Conservation (phyloP, 2,797 vertebrate genomes). For the Nannoperca australis region DNA sequence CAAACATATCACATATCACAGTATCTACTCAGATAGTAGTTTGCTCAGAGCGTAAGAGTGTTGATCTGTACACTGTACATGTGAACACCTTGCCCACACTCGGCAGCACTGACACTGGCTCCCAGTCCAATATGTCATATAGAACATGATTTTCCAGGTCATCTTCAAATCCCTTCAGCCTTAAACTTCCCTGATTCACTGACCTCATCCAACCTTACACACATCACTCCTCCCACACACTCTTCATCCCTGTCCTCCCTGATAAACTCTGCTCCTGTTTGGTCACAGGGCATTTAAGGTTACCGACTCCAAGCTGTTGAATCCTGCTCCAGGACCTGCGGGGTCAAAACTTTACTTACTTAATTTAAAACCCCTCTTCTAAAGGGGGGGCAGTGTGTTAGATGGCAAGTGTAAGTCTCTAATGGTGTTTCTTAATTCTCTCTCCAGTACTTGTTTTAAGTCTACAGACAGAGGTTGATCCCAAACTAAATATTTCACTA, state of each 20-base stretch:
- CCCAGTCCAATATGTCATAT: neutral
- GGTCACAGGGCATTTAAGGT: conserved; percentile 21
- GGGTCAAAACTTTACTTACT: neutral
- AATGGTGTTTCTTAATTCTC: neutral
- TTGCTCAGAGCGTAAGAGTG: neutral
- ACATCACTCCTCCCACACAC: conserved; percentile 17
- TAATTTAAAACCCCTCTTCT: neutral
- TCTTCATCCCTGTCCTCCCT: conserved; percentile 3
- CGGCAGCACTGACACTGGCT: neutral
- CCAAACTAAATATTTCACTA: conserved; percentile 39
- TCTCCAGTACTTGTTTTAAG: neutral
- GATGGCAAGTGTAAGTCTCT: neutral
- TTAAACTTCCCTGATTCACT: conserved; percentile 20
- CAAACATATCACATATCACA: neutral
- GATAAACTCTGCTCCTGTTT: conserved; percentile 25
- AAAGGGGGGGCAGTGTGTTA: neutral
- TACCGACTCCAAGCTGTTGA: neutral
- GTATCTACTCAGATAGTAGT: neutral
- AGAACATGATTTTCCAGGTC: conserved; percentile 16
- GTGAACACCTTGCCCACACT: neutral
- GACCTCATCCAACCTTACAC: conserved; percentile 25
- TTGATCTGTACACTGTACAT: conserved; percentile 5
- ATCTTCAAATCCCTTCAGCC: conserved; percentile 1
- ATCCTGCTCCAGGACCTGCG: neutral
- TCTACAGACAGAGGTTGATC: conserved; percentile 2